These are phyloP conservation scores for Epizoanthus stellaris DNA, from an alignment of 92 coral and sea anemone genomes.

Conservation along the genomic window DNA sequence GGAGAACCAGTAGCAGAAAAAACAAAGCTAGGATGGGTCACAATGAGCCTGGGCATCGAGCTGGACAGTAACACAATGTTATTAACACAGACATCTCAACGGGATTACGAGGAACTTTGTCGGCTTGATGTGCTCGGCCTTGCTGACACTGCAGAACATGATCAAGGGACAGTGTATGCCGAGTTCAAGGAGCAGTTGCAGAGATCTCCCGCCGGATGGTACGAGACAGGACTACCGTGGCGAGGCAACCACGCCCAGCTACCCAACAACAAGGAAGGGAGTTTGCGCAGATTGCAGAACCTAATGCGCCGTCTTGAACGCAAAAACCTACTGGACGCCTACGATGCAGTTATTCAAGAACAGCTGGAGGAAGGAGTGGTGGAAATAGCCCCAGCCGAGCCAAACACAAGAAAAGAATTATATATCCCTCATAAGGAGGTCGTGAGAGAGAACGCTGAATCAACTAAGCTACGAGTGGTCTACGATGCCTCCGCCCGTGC, in stretches of 20 bases:
- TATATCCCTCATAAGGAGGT: constrained; percentile 60
- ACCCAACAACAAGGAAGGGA: constrained; percentile 33
- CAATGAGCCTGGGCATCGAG: too few species aligned
- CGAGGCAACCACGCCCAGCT: constrained; percentile 9
- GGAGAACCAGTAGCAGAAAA: too few species aligned
- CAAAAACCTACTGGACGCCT: neutral
- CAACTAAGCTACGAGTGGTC: constrained; percentile 44
- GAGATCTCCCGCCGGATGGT: too few species aligned
- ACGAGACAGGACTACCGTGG: too few species aligned
- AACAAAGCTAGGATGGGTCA: too few species aligned
- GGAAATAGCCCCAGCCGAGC: constrained; percentile 32
- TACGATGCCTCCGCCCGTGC: constrained; percentile 43
- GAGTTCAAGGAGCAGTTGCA: too few species aligned
- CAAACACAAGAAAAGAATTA: constrained; percentile 18
- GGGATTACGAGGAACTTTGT: too few species aligned
- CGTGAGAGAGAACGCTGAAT: constrained; percentile 37
- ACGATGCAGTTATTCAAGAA: constrained; percentile 24
- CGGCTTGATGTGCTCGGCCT: too few species aligned
- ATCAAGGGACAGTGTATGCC: too few species aligned
- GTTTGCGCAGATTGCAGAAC: constrained; percentile 32
- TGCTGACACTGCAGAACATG: too few species aligned
- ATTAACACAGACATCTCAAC: too few species aligned
- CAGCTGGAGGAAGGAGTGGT: neutral
- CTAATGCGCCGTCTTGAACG: constrained; percentile 28
- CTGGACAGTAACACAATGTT: too few species aligned